Percentiles rank a stretch among this genome's conserved stretches.
Evolutionary conservation across 2,113 vertebrate species (phyloP).

Genomic region (Gymnarchus niloticus): DNA sequence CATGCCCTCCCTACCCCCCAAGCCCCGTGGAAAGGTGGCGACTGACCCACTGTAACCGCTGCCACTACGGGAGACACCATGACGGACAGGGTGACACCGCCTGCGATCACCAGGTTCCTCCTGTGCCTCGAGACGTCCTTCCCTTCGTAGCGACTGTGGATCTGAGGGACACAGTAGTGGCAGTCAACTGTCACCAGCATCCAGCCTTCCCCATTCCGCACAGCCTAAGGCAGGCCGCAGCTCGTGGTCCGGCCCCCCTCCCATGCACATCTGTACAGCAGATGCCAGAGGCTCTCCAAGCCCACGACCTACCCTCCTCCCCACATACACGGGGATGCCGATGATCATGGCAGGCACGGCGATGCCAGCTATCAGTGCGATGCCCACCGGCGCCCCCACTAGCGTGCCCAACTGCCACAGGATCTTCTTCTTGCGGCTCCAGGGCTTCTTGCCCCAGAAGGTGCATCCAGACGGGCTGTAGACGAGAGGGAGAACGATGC

Average conservation of each 20-base stretch:
- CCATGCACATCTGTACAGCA: background rate
- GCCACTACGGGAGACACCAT: constrained; percentile 96
- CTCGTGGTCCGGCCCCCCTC: background rate
- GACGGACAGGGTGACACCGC: constrained; percentile 91
- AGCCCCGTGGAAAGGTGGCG: background rate
- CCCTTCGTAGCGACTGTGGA: constrained; percentile 95
- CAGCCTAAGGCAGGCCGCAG: too few species aligned
- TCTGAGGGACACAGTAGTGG: constrained; percentile 56
- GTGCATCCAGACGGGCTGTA: constrained; percentile 93
- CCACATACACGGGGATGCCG: constrained; percentile 94
- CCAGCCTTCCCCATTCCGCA: too few species aligned
- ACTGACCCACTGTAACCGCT: constrained; percentile 95
- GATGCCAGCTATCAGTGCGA: constrained; percentile 96
- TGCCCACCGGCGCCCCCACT: constrained; percentile 93
- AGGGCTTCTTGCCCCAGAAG: constrained; percentile 98
- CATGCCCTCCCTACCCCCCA: too few species aligned
- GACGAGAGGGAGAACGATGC: background rate
- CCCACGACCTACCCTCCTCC: constrained; percentile 77
- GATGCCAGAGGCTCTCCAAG: background rate
- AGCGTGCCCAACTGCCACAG: constrained; percentile 95
- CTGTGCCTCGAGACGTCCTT: constrained; percentile 96
- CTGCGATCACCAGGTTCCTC: constrained; percentile 92
- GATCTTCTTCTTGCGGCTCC: constrained; percentile 99
- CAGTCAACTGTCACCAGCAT: background rate
- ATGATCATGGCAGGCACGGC: constrained; percentile 98